These are phyloP conservation scores for Graptemys geographica DNA, from an alignment of 2,797 vertebrate genomes.

Conservation along the genomic window DNA sequence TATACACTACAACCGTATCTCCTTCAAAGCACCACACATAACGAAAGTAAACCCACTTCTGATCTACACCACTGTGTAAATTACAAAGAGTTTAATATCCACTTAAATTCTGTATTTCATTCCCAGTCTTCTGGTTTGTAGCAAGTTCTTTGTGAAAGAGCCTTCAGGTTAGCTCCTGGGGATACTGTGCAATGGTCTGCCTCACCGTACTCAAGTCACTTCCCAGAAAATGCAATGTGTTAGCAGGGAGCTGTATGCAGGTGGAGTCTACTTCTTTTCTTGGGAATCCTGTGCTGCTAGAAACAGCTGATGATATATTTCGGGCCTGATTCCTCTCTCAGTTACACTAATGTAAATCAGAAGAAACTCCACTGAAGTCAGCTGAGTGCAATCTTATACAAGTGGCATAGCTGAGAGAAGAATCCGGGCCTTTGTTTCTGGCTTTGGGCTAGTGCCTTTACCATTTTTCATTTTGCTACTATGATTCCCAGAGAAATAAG, in stretches of 20 bases:
- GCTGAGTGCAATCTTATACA: not conserved
- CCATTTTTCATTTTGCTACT: not conserved
- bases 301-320: not conserved
- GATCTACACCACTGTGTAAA: not conserved
- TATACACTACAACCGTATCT: not conserved
- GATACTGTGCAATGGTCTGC: not conserved
- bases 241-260: not conserved
- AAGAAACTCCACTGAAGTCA: not conserved
- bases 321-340: not conserved
- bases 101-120: not conserved
- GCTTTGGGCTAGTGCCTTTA: conserved; percentile 19
- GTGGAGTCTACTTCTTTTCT: not conserved
- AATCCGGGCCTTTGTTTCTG: not conserved
- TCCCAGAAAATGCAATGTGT: not conserved
- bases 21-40: not conserved
- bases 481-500: conserved; percentile 19
- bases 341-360: not conserved
- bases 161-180: not conserved
- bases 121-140: not conserved
- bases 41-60: not conserved
- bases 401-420: not conserved
- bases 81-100: not conserved
- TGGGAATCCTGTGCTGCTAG: not conserved
- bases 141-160: not conserved
- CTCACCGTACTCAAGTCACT: not conserved